A percentile compares a stretch with the other conserved stretches of the same genome.
phyloP scores from a whole-genome alignment of 1,140 invertebrate genomes.

The Pemphigus obesinymphae region DNA sequence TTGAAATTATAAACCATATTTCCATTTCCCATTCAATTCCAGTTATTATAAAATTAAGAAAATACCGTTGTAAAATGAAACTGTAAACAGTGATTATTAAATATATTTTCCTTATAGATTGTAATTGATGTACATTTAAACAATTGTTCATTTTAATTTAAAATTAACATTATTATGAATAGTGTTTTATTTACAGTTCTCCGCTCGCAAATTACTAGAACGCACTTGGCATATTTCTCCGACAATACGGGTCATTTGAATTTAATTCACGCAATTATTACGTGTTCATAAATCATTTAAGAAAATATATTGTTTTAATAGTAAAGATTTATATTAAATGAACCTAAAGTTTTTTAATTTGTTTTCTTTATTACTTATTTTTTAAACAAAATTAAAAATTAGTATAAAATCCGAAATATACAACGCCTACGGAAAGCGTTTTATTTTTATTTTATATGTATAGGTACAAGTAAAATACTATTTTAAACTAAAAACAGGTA shows the following conservation, averaged over 20 bases:
- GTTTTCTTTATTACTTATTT: background rate
- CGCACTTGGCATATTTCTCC: background rate
- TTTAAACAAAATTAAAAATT: background rate
- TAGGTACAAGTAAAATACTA: background rate
- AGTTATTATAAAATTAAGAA: too few species aligned
- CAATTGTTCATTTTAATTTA: too few species aligned
- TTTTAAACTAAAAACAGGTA: too few species aligned
- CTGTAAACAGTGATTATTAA: too few species aligned
- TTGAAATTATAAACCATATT: too few species aligned
- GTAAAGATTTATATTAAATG: background rate
- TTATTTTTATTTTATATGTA: background rate
- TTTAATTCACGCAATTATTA: background rate
- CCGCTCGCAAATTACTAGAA: too few species aligned
- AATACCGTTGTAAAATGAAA: too few species aligned
- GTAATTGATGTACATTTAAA: too few species aligned
- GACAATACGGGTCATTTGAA: background rate
- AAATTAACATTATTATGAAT: too few species aligned
- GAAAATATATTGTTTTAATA: background rate
- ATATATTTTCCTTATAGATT: too few species aligned
- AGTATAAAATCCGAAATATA: background rate
- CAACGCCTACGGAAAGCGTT: background rate
- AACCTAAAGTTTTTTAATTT: background rate
- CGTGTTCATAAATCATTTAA: background rate
- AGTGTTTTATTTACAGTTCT: too few species aligned
- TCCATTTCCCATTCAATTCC: too few species aligned